Percentiles rank a stretch among this genome's conserved stretches.
Evolutionary conservation across 2,797 vertebrate species (phyloP).

Genomic region (Onychomys leucogaster): DNA sequence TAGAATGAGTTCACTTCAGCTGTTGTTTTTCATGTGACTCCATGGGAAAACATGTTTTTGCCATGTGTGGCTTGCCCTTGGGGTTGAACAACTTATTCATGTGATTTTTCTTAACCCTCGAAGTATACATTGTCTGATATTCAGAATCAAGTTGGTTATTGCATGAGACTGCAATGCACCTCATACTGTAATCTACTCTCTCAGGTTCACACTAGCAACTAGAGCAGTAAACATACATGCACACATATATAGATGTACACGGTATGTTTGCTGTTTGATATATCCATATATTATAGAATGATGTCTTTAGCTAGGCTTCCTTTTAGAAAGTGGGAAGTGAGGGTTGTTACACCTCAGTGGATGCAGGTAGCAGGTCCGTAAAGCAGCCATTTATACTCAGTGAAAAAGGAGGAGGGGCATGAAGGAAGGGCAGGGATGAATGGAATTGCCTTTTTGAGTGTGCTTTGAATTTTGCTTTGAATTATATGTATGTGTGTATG

Average conservation of each 20-base stretch:
- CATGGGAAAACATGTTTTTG: neutral
- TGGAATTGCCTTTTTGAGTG: neutral
- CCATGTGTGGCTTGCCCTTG: neutral
- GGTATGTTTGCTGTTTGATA: neutral
- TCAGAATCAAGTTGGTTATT: neutral
- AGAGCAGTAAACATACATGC: neutral
- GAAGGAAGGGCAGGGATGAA: neutral
- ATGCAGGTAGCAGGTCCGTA: neutral
- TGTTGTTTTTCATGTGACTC: neutral
- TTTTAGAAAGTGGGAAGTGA: neutral
- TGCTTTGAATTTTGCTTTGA: neutral
- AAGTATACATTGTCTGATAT: neutral
- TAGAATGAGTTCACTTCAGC: neutral
- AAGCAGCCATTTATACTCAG: neutral
- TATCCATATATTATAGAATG: neutral
- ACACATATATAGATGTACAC: neutral
- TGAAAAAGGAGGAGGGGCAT: neutral
- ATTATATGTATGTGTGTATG: neutral
- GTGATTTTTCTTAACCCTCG: neutral
- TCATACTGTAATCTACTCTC: neutral
- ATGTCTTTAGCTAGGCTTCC: slow-evolving; percentile 7
- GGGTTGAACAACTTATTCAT: neutral
- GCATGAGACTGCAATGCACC: neutral
- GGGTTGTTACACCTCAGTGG: neutral
- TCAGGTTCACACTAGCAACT: neutral